A percentile compares a stretch with the other conserved stretches of the same genome.
phyloP scores from a whole-genome alignment of 2,888 invertebrate species.

The Spisula subtruncata region DNA sequence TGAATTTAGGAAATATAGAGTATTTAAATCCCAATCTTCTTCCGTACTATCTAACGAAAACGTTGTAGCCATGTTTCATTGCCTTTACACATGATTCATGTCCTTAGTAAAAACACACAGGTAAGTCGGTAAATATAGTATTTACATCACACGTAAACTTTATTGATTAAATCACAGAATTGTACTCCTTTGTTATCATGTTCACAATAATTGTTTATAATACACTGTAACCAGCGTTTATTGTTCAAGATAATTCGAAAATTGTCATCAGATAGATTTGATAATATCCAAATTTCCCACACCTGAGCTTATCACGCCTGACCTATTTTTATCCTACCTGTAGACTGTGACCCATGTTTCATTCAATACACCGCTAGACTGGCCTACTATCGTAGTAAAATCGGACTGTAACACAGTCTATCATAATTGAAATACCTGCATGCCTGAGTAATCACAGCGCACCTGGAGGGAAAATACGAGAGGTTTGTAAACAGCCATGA shows the following conservation, averaged over 20 bases:
- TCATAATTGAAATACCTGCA: conserved; percentile 89
- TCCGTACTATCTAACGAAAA: conserved; percentile 80
- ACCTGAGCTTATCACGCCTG: conserved; percentile 61
- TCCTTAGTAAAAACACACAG: conserved; percentile 43
- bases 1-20: conserved; percentile 78
- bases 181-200: background rate
- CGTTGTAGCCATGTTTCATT: conserved; percentile 71
- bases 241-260: conserved; percentile 23
- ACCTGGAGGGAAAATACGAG: conserved; percentile 57
- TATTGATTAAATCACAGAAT: background rate
- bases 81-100: conserved; percentile 56
- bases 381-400: conserved; percentile 45
- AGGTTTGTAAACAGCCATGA: conserved; percentile 34
- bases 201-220: conserved; percentile 4
- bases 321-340: conserved; percentile 68
- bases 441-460: conserved; percentile 94
- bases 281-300: conserved; percentile 60
- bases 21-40: conserved; percentile 82
- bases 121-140: conserved; percentile 45
- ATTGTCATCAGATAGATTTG: conserved; percentile 32
- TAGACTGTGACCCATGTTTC: conserved; percentile 63
- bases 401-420: conserved; percentile 62
- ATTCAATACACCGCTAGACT: conserved; percentile 41
- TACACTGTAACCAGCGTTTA: background rate
- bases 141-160: background rate